Evolutionary conservation across 2,888 invertebrate species (phyloP), one percentile per base, ranked within the genome.

Genomic region (Campoplex nolae): DNA sequence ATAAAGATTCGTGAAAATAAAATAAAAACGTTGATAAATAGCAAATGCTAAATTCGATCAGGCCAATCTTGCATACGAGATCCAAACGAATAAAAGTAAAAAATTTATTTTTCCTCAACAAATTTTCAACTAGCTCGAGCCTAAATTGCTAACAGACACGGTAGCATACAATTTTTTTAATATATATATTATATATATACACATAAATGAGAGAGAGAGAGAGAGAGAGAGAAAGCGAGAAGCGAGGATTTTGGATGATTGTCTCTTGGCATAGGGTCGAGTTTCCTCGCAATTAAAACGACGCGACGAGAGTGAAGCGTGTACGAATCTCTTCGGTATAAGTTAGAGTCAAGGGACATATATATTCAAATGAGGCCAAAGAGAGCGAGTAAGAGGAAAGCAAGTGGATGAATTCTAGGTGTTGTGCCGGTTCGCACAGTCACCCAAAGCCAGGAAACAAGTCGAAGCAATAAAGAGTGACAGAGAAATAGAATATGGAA

Each of bases 271-370:
- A 78, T 42, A 78, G 81, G 77, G 58, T 82, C 73, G 82, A 75
- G 82, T 74, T 76, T 82, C 54, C 78, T 78, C 68, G 78, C 85
- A 85, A 85, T 85, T 85, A 85, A 85, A 85, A 85, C 81, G 77
- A 74, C 48, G 74, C 54, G 67, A 13, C 42, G 45, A 48, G 62
- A 71, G 80, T 71, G 65, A 65, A 51, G 45, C 28, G 65, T 48
- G 54, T 48, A 51, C 51, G n/a, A 23, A 35, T 62, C 56, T 42
- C 18, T 48, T 23, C 74, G 23, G 67, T 45, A 54, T 75, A 85
- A 85, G 80, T 85, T 79, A 45, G 71, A 71, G 71, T 23, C 65
- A 54, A 76, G 68, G 71, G 11, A 28, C 70, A 48, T 77, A 75
- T 76, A 75, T 78, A 85, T 82, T 68, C 67, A 82, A 82, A 79